Evolutionary conservation across 2,888 invertebrate species (phyloP), one percentile per base, ranked within the genome.

Genomic region (Dione juno): DNA sequence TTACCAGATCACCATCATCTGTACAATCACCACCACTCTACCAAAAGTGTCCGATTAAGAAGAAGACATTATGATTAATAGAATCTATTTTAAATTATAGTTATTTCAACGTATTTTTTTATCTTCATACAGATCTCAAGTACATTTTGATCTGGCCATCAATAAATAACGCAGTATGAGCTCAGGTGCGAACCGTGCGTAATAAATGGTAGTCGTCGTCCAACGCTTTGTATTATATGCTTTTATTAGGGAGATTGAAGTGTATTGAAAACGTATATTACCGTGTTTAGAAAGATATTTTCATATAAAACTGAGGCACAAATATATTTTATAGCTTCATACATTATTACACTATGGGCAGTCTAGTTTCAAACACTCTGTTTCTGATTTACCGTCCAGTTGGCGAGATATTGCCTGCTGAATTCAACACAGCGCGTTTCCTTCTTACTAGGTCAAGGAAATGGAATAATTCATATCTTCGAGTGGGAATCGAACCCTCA

Each of bases 151-250:
- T 45, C 7, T 35, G 10, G 21, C 3, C 7, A 45, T 45, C 45
- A 16, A 61, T 61, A 61, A 61, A 61, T 61, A 61, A 45, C 45
- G 14, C 43, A 16, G 28, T 61, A 43, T 35, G 28, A 43, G 45
- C 45, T 61, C 61, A 61, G 61, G 61, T 61, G 61, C 10, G n/a
- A n/a, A 16, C 6, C n/a, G 28, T 16, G 11, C 28, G 28, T 61
- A 45, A 45, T n/a, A 61, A 61, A 61, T 61, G 61, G 10, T 35
- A 10, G 59, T 43, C 59, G 19, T 28, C 11, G 41, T 19, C 19
- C 61, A 54, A n/a, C 11, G n/a, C 14, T 61, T 61, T n/a, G 19
- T n/a, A 21, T 61, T 61, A n/a, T 61, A 45, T 43, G n/a, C n/a
- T n/a, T 28, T 3, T 28, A 28, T 3, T 28, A 7, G 57, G 16